These are phyloP conservation scores for Petromus typicus DNA, from an alignment of 2,113 vertebrate species.

Conservation along the genomic window DNA sequence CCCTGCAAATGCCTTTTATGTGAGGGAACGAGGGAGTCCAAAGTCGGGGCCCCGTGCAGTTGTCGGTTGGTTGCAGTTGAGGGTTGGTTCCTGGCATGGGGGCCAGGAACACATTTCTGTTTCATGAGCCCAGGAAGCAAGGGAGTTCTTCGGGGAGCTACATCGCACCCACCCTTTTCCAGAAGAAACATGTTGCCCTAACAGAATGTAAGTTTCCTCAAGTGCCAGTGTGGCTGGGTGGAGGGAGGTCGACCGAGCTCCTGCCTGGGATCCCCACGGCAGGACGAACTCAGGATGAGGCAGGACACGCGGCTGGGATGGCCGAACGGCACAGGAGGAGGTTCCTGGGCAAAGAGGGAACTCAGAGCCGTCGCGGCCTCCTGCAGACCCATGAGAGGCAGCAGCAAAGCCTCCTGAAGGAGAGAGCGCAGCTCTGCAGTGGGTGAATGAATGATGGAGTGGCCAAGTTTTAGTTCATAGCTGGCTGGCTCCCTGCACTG, in stretches of 20 bases:
- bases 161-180: background rate
- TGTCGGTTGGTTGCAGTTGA: too few species aligned
- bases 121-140: background rate
- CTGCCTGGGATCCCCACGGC: background rate
- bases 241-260: background rate
- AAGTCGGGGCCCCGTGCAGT: too few species aligned
- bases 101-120: background rate
- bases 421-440: too few species aligned
- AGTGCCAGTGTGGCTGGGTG: background rate
- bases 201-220: background rate
- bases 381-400: background rate
- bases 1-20: background rate
- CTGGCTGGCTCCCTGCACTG: too few species aligned
- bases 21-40: background rate
- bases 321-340: background rate
- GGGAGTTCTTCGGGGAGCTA: background rate
- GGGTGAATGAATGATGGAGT: too few species aligned
- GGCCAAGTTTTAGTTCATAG: too few species aligned
- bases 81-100: background rate
- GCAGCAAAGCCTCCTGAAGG: background rate
- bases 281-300: background rate
- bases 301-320: background rate
- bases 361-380: background rate
- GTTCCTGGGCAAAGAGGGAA: background rate
- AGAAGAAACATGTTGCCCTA: conserved; percentile 7